These are phyloP conservation scores for Mobula hypostoma DNA, from an alignment of 2,113 vertebrate species.

Conservation along the genomic window DNA sequence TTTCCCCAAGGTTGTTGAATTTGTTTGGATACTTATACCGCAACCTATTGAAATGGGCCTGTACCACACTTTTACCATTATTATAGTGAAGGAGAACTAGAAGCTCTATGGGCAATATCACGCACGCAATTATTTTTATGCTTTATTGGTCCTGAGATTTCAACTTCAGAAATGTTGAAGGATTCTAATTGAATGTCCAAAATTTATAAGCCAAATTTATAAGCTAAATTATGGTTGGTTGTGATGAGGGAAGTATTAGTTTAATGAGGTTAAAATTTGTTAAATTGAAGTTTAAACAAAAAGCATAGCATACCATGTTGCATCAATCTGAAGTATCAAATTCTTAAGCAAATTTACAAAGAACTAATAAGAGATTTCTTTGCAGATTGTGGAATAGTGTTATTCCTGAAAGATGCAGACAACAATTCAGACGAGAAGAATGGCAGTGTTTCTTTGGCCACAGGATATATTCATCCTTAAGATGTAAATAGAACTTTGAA, in stretches of 20 bases:
- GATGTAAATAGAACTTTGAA: slow-evolving; percentile 52
- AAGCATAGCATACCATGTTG: too few species aligned
- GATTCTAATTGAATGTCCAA: not conserved
- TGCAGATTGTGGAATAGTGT: slow-evolving; percentile 67
- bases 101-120: not conserved
- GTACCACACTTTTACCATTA: not conserved
- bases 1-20: not conserved
- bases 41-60: not conserved
- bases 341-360: not conserved
- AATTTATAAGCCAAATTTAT: not conserved
- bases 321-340: not conserved
- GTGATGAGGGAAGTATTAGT: not conserved
- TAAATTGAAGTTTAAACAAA: not conserved
- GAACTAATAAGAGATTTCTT: slow-evolving; percentile 5
- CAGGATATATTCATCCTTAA: slow-evolving; percentile 63
- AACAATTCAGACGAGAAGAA: slow-evolving; percentile 62
- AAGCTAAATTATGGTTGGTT: not conserved
- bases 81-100: not conserved
- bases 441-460: slow-evolving; percentile 74
- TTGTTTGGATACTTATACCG: not conserved
- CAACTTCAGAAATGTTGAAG: not conserved
- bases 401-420: slow-evolving; percentile 64
- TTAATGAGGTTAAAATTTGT: not conserved
- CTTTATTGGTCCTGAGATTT: not conserved
- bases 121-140: not conserved